Evolutionary conservation across 2,797 vertebrate species (phyloP), one percentile per base, ranked within the genome.

Genomic region (Lerista edwardsae): DNA sequence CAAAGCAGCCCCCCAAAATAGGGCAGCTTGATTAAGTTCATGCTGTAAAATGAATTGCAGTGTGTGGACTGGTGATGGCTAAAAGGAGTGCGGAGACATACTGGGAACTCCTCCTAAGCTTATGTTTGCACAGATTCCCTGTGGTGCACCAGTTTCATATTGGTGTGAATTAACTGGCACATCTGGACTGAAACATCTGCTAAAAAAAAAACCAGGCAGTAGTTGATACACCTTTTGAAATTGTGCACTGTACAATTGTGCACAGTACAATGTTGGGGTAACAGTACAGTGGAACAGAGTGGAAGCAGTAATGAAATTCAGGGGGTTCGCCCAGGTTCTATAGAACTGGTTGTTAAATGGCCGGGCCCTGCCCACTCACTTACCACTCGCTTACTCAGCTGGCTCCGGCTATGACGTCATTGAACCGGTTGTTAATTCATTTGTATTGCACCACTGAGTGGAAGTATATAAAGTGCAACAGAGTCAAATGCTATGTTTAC

Each of bases 61-160:
- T 34, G 19, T 51, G 64, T n/a, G 2, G 17, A 15, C 25, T 0
- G 69, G 9, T 0, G 0, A 0, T 3, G 62, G 67, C 62, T 10
- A 61, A 86, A 1, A 57, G 64, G 5, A 59, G 34, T 29, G 0
- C 0, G 0, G 25, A 10, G 0, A 1, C 81, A 0, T 15, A 0
- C 0, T 4, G 62, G 7, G 62, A 2, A 14, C 47, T 1, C 65
- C 9, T 61, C 75, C 79, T 69, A 71, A 71, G 21, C 8, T 71
- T 71, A 51, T 71, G 65, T 29, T 57, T 72, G 36, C 39, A 36
- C 39, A 27, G 25, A 27, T 23, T 72, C 10, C 39, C 39, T 72
- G 39, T 72, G 21, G 34, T 74, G 27, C 39, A 86, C 75, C 72
- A 44, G 67, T 75, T 25, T 55, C 47, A 51, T 39, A 15, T 61